A percentile compares a stretch with the other conserved stretches of the same genome.
These are phyloP conservation scores for Stylophora pistillata DNA, from an alignment of 64 coral and sea anemone species.

Conservation along the genomic window DNA sequence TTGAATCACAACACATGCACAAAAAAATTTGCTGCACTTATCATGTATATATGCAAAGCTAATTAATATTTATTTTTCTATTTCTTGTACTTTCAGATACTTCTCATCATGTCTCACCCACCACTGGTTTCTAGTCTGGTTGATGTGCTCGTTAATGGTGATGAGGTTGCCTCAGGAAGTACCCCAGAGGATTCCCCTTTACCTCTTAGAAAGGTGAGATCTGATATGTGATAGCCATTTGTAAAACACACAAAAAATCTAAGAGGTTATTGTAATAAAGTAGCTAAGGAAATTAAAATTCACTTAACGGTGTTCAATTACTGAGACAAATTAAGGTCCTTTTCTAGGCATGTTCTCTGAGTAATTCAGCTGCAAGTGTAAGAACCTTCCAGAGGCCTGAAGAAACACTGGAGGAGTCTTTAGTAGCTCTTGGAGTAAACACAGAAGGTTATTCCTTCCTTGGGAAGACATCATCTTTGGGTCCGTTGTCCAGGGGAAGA, in stretches of 20 bases:
- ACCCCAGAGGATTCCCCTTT: slow-evolving; percentile 83
- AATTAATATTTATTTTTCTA: neutral
- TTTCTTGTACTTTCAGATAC: slow-evolving; percentile 53
- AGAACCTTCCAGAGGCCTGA: slow-evolving; percentile 86
- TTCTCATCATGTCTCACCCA: slow-evolving; percentile 90
- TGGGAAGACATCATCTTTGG: slow-evolving; percentile 55
- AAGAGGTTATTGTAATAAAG: no score
- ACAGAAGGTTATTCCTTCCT: slow-evolving; percentile 88
- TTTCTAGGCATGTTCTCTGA: slow-evolving; percentile 62
- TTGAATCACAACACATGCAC: no score
- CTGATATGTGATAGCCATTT: no score
- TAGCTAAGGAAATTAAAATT: no score
- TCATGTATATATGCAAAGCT: neutral
- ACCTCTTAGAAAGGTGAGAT: slow-evolving; percentile 73
- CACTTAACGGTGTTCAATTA: no score
- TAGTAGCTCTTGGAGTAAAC: slow-evolving; percentile 87
- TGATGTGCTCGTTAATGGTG: slow-evolving; percentile 95
- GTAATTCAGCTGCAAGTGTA: slow-evolving; percentile 68
- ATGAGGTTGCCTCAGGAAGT: slow-evolving; percentile 63
- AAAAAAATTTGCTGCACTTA: no score
- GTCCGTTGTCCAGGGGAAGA: slow-evolving; percentile 55
- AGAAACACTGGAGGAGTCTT: slow-evolving; percentile 80
- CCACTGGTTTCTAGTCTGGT: slow-evolving; percentile 89
- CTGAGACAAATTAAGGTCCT: neutral
- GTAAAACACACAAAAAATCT: no score